phyloP scores from a whole-genome alignment of 2,113 vertebrate species.

The Girardinichthys multiradiatus region DNA sequence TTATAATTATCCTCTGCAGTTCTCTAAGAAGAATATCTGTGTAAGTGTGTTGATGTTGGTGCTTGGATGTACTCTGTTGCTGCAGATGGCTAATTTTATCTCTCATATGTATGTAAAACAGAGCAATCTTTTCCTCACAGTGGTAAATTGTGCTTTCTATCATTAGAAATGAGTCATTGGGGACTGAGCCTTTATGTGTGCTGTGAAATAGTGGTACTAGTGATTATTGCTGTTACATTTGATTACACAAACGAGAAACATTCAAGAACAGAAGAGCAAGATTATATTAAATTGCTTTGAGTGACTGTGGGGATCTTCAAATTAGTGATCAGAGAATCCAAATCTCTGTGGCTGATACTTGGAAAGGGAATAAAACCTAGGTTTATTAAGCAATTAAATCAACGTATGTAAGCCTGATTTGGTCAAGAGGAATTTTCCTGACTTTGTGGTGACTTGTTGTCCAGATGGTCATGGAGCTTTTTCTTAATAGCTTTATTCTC shows the following conservation, averaged over 20 bases:
- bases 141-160: slow-evolving; percentile 45
- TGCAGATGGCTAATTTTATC: slow-evolving; percentile 24
- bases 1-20: slow-evolving; percentile 46
- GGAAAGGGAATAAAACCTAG: slow-evolving; percentile 18
- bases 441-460: slow-evolving; percentile 61
- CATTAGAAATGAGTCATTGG: slow-evolving; percentile 51
- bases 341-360: slow-evolving; percentile 35
- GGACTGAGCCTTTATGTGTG: slow-evolving; percentile 42
- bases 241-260: slow-evolving; percentile 59
- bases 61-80: slow-evolving; percentile 4
- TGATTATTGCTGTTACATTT: slow-evolving; percentile 60
- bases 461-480: slow-evolving; percentile 55
- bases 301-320: slow-evolving; percentile 39
- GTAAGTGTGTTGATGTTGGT: slow-evolving; percentile 20
- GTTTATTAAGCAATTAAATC: slow-evolving; percentile 44
- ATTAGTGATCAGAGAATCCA: slow-evolving; percentile 48
- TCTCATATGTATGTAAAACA: slow-evolving; percentile 43
- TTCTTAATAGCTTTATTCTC: slow-evolving; percentile 44
- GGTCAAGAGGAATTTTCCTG: slow-evolving; percentile 36
- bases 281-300: slow-evolving; percentile 51
- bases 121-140: slow-evolving; percentile 24
- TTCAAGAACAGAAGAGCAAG: slow-evolving; percentile 42
- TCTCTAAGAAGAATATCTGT: slow-evolving; percentile 6
- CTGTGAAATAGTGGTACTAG: slow-evolving; percentile 31
- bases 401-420: background rate